Base-by-base conservation (phyloP, 2,888 invertebrate species). In the Pyrgus malvae region DNA sequence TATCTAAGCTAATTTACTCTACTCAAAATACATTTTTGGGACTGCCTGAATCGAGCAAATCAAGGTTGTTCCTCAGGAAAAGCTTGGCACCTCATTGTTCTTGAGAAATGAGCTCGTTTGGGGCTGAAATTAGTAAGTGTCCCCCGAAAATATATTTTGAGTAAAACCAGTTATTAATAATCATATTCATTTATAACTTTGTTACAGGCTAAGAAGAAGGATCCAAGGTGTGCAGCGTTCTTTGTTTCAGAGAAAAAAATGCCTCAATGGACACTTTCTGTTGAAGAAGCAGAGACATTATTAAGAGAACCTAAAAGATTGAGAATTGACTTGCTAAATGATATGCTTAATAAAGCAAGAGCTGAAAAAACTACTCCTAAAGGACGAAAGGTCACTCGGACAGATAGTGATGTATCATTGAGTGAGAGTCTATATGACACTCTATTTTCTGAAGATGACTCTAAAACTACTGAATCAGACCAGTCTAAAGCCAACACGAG, bases 261-360 rank as follows among this genome's bases (percentile, higher is more conserved):
- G 63, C 67, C 82, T 2, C 91, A 92, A 50, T 97, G 97, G 96
- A 88, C 91, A 27, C 82, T 90, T 40, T 96, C 96, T 0, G 92
- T 96, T 0, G 88, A 91, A n/a, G 96, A 96, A 83, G 96, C 96
- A 0, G 94, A 94, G 67, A 85, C 84, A 46, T 85, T 96, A 5
- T 77, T 92, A 2, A 71, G 83, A 8, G 89, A 92, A 69, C 88
- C 91, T 9, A 84, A 91, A 55, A 77, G 91, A 35, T 80, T 93
- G n/a, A 90, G 94, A 59, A 83, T 93, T 37, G 87, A 91, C 37
- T 82, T 88, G 53, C 91, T 93, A 56, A 72, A 80, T 51, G 80
- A 83, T 6, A 78, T 88, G 76, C 65, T 88, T 4, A 65, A 68
- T 55, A 80, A 77, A 48, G 58, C 68, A 1, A 74, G 76, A 63